These are phyloP conservation scores for Batillaria attramentaria DNA, from an alignment of 1,140 invertebrate genomes.

Conservation along the genomic window DNA sequence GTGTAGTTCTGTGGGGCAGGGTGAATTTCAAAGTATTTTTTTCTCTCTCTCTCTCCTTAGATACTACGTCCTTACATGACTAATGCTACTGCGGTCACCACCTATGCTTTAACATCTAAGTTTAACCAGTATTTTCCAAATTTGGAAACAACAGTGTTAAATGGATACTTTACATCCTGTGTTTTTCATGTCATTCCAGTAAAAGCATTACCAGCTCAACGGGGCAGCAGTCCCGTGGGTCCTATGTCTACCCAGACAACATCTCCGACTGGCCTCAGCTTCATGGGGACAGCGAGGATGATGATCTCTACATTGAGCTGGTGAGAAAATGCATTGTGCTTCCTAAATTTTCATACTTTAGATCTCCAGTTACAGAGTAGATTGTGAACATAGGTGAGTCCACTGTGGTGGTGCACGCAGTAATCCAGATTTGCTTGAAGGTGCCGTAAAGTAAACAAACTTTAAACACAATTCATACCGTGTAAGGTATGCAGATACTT, in stretches of 20 bases:
- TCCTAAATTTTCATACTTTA: no score
- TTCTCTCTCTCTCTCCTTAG: not conserved
- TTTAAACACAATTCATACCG: no score
- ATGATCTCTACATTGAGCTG: slow-evolving; percentile 29
- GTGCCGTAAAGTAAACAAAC: no score
- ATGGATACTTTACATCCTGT: not conserved
- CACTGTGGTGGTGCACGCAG: no score
- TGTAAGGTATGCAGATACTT: no score
- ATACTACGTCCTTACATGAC: not conserved
- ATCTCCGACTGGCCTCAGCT: slow-evolving; percentile 29
- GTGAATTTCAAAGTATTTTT: not conserved
- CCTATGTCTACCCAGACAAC: slow-evolving; percentile 32
- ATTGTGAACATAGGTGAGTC: no score
- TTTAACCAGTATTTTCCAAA: not conserved
- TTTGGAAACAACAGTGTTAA: no score
- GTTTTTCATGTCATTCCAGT: not conserved
- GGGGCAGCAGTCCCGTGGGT: not conserved
- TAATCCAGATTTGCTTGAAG: no score
- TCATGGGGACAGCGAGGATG: slow-evolving; percentile 23
- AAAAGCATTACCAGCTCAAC: not conserved
- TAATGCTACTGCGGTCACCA: not conserved
- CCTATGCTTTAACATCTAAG: not conserved
- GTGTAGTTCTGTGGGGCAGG: not conserved
- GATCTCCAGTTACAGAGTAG: no score
- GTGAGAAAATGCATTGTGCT: no score